A percentile compares a stretch with the other conserved stretches of the same genome.
Evolutionary conservation across 2,797 vertebrate species (phyloP).

Genomic region (Pseudochromis fuscus): DNA sequence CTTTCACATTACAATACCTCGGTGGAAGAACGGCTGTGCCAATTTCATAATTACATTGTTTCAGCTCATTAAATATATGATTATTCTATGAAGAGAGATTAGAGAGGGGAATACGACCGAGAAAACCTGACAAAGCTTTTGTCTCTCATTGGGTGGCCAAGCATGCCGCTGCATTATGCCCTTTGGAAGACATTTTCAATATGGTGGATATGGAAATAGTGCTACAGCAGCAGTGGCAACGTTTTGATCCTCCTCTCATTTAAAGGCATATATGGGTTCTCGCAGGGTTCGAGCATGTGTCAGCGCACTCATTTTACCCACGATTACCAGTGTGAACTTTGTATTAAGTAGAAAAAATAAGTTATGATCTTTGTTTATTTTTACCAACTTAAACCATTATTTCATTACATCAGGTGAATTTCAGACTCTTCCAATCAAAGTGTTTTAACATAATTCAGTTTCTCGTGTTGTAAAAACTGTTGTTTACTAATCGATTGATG

Average conservation of each 20-base stretch:
- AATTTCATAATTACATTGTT: conserved; percentile 80
- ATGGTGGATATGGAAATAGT: conserved; percentile 45
- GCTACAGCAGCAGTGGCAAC: neutral
- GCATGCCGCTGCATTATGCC: conserved; percentile 50
- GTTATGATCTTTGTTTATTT: conserved; percentile 4
- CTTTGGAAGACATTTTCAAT: conserved; percentile 65
- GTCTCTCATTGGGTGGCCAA: conserved; percentile 49
- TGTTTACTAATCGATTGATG: no score
- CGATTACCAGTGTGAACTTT: neutral
- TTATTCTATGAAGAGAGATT: conserved; percentile 75
- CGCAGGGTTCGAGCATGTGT: neutral
- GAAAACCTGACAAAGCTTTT: conserved; percentile 60
- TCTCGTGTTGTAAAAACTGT: neutral
- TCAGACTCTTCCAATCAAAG: no score
- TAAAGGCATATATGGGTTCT: neutral
- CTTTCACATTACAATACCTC: conserved; percentile 65
- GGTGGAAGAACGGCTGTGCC: conserved; percentile 64
- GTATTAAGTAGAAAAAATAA: conserved; percentile 1
- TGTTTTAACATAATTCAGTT: no score
- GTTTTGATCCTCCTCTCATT: conserved; percentile 10
- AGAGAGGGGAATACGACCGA: conserved; percentile 55
- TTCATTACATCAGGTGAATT: neutral
- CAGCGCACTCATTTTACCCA: neutral
- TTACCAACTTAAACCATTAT: neutral
- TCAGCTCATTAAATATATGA: conserved; percentile 80